Percentiles rank a stretch among this genome's conserved stretches.
Evolutionary conservation across 2,797 vertebrate species (phyloP).

Genomic region (Coracias cyanogaster): DNA sequence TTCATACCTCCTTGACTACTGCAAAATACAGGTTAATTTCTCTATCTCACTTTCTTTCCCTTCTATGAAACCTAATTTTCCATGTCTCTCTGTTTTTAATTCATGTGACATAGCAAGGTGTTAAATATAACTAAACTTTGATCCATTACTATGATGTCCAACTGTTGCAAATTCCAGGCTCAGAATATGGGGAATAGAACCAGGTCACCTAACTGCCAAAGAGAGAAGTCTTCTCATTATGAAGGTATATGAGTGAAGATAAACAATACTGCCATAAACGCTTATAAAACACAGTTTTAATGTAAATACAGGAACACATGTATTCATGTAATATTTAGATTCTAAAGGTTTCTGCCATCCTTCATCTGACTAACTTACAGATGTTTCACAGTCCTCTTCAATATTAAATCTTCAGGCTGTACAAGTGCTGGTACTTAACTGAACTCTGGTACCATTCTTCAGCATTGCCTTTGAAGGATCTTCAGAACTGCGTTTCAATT

Average conservation of each 20-base stretch:
- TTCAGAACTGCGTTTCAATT: too few species aligned
- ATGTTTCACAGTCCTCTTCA: background rate
- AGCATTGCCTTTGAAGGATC: background rate
- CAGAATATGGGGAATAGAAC: background rate
- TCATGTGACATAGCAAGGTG: background rate
- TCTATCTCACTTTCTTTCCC: background rate
- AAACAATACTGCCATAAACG: background rate
- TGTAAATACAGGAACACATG: background rate
- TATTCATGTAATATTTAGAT: constrained; percentile 12
- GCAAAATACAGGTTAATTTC: background rate
- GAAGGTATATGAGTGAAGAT: background rate
- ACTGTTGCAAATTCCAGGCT: background rate
- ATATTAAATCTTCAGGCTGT: background rate
- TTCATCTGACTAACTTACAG: background rate
- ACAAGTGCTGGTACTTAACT: background rate
- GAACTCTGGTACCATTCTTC: background rate
- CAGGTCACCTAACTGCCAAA: background rate
- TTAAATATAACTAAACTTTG: background rate
- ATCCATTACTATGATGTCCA: background rate
- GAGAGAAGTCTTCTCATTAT: background rate
- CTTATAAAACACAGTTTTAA: background rate
- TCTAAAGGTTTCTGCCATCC: background rate
- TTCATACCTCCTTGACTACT: background rate
- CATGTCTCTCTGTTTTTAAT: background rate
- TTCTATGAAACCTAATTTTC: background rate